Base-by-base conservation (phyloP, 2,888 invertebrate species). In the Stegophylla sp. region DNA sequence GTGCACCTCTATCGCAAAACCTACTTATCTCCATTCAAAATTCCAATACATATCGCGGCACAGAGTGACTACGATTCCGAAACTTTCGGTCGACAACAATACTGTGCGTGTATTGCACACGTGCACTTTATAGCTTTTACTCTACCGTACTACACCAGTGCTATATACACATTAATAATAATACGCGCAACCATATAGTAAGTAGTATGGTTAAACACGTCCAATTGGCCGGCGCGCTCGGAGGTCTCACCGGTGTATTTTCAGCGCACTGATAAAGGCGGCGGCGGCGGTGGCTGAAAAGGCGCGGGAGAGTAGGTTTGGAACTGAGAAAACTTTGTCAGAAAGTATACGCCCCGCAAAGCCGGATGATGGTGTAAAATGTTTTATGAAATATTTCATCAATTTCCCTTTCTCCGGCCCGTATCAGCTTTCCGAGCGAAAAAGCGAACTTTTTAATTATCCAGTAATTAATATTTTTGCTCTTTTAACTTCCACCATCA, bases 371-470 rank as follows among this genome's bases (percentile, higher is more conserved):
- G 66, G 75, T 66, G 75, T 66, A 76, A 66, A 76, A 76, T 76
- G 64, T 75, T 75, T 64, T 76, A 76, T 76, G 75, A 76, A 75
- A 76, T 66, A 66, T 76, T 76, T 66, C 51, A 3, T 41, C 51
- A 51, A 13, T 23, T 43, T 53, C n/a, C 41, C 13, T 26, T 53
- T 3, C n/a, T 1, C n/a, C n/a, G 41, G 53, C 75, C 64, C 41
- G 64, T 76, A 76, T 76, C 51, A 76, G 53, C 64, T 64, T 66
- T 76, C 66, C 53, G 53, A 76, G 66, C 64, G 53, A 76, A 76
- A 76, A 64, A 66, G 64, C 51, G 66, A 76, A 76, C 66, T 76
- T 76, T 76, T 76, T 76, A 76, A 76, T 76, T 76, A 76, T 66
- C 66, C 64, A 53, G 75, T 76, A 76, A n/a, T 53, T 76, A 76